Base-by-base conservation (phyloP, 1,140 invertebrate genomes). In the Zaprionus taronus region DNA sequence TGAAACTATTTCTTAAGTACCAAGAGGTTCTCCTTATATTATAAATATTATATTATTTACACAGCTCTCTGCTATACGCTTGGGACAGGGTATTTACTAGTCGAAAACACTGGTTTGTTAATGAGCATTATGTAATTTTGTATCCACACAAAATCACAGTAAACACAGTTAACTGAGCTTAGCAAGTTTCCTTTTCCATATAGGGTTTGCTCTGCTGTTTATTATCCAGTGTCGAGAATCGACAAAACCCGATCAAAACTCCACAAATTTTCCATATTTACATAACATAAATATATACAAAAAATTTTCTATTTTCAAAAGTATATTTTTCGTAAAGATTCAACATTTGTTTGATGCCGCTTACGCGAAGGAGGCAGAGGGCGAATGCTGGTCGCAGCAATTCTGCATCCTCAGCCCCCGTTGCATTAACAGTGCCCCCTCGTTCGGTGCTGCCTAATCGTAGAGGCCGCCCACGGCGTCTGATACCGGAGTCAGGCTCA, bases 381-480 rank as follows among this genome's bases (percentile, higher is more conserved):
- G 6, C n/a, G n/a, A 44, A 17, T 17, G 2, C 6, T 7, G n/a
- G 41, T 17, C 41, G 41, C 7, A 17, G n/a, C 41, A 17, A 9
- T 47, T 47, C 41, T n/a, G 41, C 2, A 17, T 47, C n/a, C 0
- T 47, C 41, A 7, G 41, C 2, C 7, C 41, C 41, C 2, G n/a
- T 47, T 17, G 0, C 2, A 15, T 1, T 7, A n/a, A 3, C 6
- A 2, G 3, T 4, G 2, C 41, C 41, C 7, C 41, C 41, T 2
- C 4, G 15, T 7, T 15, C 38, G 5, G 0, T 0, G n/a, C 15
- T 6, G 7, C 6, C n/a, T n/a, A 4, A 2, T n/a, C 38, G 38
- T n/a, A 5, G 38, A 1, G 0, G 7, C 9, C 41, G 41, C 6
- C 6, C 6, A 2, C n/a, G n/a, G 0, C 2, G 0, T 3, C 9